Evolutionary conservation across 1,140 invertebrate genomes (phyloP), one percentile per base, ranked within the genome.

Genomic region (Drosophila burlai): DNA sequence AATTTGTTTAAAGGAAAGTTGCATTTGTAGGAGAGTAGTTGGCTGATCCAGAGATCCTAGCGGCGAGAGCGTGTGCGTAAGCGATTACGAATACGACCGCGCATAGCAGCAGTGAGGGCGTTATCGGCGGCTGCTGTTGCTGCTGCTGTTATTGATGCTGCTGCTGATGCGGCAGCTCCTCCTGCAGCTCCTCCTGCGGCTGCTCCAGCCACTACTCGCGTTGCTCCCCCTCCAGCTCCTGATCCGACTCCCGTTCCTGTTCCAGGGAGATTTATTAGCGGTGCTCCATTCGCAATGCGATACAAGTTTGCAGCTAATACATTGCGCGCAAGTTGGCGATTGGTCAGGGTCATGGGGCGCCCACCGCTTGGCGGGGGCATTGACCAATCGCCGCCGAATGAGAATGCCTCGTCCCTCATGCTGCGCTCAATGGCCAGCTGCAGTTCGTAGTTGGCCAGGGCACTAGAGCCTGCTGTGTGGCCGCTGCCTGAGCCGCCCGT

Each of bases 391-490:
- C 1, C 2, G 36, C 11, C 26, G 3, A 50, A 24, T 9, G 16
- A 9, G 10, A 50, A 24, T 6, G 18, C 47, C 2, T 52, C 46
- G 3, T 68, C 78, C 18, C 64, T 24, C 31, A 76, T 55, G 63
- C 78, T 81, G 10, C 81, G 71, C 47, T 80, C 71, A 7, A 80
- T 55, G 40, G 77, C 73, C 60, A 81, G 1, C 43, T 67, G 71
- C 3, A 80, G 47, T 1, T 62, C 60, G 15, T 66, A 21, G 29
- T 80, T 57, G 21, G 15, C 21, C 6, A 40, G 11, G 15, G 2
- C 15, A 21, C 15, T 26, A 6, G 34, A 0, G 2, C 2, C 0
- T 13, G 15, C 4, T 16, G 15, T 8, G 8, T 9, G 7, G 13
- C 8, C 26, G 24, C 16, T 5, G 29, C 29, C 21, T n/a, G 15